Base-by-base conservation (phyloP, 2,113 vertebrate species). In the Heloderma charlesbogerti region DNA sequence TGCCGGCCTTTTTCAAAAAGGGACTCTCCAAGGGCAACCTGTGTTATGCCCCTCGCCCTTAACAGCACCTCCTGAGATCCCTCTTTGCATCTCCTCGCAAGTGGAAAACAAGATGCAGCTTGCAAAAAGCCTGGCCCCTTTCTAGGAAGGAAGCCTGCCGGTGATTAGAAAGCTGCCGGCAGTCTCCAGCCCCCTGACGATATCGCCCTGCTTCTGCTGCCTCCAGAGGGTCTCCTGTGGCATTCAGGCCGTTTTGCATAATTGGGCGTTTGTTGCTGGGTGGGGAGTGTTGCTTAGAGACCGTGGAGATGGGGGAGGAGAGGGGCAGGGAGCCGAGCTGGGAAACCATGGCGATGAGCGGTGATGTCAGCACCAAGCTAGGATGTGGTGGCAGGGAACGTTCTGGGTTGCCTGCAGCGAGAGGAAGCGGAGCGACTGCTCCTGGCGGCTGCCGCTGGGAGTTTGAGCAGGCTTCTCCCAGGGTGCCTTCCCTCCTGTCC, bases 211-310 rank as follows among this genome's bases (percentile, higher is more conserved):
- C 63, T 40, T 88, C 1, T 0, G 10, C 6, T 66, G 31, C 48
- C 13, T 79, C 31, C 6, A 6, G 45, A 72, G 43, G 51, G 74
- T 54, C 45, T 54, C 80, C 83, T 3, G 34, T 12, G 74, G 34
- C 83, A 22, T 85, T 29, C 89, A 10, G 18, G 43, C 74, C 5
- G 57, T 37, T 85, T 84, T 77, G 72, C 72, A 51, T 85, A 77
- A 87, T 34, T 48, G 74, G 67, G 67, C 0, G 0, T n/a, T 87
- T 45, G 91, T 92, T 0, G 69, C 90, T 86, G 78, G 66, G 91
- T 8, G 92, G 84, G 94, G 90, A 89, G 84, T 31, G 94, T 95
- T 95, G 95, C 94, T 89, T 94, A 88, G 96, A 93, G 91, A 94
- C 94, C 91, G 91, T 89, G 45, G 88, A 83, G 88, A 93, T 51